Percentiles rank a stretch among this genome's conserved stretches.
These are phyloP conservation scores for Rhyacophila brunnea DNA, from an alignment of 1,140 invertebrate genomes.

Conservation along the genomic window DNA sequence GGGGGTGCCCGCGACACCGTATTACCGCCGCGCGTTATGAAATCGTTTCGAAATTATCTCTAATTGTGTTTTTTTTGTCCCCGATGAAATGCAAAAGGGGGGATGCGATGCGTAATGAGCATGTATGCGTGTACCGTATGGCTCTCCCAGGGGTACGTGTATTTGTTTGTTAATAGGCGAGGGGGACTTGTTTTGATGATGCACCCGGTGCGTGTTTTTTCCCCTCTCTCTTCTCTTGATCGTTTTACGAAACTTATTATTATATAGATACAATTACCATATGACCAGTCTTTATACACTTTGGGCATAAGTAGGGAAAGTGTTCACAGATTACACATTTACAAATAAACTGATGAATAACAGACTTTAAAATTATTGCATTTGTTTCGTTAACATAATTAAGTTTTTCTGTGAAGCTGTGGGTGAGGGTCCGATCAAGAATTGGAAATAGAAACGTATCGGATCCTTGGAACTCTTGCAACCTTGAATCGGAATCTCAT, in stretches of 20 bases:
- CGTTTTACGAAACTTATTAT: conserved; percentile 2
- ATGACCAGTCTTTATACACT: no score
- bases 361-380: no score
- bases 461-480: no score
- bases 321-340: no score
- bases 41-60: conserved; percentile 28
- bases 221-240: conserved; percentile 1
- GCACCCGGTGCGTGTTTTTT: conserved; percentile 15
- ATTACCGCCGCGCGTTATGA: conserved; percentile 16
- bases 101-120: background rate
- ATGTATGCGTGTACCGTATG: conserved; percentile 7
- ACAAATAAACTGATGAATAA: no score
- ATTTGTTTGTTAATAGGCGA: conserved; percentile 2
- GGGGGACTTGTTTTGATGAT: conserved; percentile 23
- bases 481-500: no score
- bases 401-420: no score
- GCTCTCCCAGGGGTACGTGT: conserved; percentile 9
- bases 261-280: no score
- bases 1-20: background rate
- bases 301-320: no score
- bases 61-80: conserved; percentile 30
- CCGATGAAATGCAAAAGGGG: conserved; percentile 1
- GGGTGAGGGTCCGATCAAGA: no score
- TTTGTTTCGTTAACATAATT: no score
- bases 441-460: no score